Conservation (phyloP, 2,888 invertebrate species). For the Xestia xanthographa region DNA sequence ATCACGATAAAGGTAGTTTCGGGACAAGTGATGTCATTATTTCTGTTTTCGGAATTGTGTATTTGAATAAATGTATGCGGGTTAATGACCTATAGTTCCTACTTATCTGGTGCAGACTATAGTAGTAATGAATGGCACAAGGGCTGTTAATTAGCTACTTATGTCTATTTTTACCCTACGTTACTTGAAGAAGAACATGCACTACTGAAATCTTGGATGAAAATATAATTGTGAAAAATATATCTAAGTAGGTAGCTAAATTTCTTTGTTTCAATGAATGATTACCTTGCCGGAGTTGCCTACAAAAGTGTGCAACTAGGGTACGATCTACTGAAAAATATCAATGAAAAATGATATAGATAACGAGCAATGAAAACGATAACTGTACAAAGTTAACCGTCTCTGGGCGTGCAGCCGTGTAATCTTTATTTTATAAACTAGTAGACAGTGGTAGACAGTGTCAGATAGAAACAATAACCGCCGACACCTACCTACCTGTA, state of each 20-base stretch:
- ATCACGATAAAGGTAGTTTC: no score
- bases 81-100: no score
- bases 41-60: no score
- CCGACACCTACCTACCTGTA: slow-evolving; percentile 5
- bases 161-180: background rate
- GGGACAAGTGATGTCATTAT: no score
- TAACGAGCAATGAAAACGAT: slow-evolving; percentile 16
- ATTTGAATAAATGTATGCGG: no score
- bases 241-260: background rate
- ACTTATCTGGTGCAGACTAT: no score
- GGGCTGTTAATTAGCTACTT: background rate
- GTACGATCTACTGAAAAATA: slow-evolving; percentile 1
- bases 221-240: background rate
- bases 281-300: background rate
- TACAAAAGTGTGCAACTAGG: background rate
- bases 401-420: background rate
- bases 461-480: background rate
- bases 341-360: slow-evolving; percentile 15
- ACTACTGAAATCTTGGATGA: background rate
- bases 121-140: background rate
- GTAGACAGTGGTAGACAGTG: background rate
- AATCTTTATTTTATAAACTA: slow-evolving; percentile 28
- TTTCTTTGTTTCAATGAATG: slow-evolving; percentile 19
- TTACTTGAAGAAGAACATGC: background rate
- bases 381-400: slow-evolving; percentile 24